These are phyloP conservation scores for Muscina levida DNA, from an alignment of 2,888 invertebrate species.

Conservation along the genomic window DNA sequence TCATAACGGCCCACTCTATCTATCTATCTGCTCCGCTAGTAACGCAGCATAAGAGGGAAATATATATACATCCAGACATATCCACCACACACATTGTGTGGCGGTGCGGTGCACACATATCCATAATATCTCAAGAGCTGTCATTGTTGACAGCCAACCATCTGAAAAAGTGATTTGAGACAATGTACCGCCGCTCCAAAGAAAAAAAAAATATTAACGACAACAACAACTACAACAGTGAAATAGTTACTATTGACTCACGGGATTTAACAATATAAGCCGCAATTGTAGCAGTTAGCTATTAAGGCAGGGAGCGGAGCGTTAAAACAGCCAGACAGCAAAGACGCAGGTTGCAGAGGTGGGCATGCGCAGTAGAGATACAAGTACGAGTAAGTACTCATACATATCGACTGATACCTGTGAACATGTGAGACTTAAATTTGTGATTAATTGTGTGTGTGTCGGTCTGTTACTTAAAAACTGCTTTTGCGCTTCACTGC, in stretches of 20 bases:
- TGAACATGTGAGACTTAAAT: slow-evolving; percentile 9
- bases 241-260: slow-evolving; percentile 43
- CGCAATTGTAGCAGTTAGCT: no score
- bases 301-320: no score
- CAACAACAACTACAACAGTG: slow-evolving; percentile 25
- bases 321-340: no score
- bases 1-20: slow-evolving; percentile 43
- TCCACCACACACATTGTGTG: slow-evolving; percentile 4
- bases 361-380: neutral
- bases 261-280: slow-evolving; percentile 23
- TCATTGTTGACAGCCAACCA: slow-evolving; percentile 54
- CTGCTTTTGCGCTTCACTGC: slow-evolving; percentile 10
- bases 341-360: neutral
- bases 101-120: no score
- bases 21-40: no score
- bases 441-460: slow-evolving; percentile 32
- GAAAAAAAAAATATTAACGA: no score
- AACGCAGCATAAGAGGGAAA: slow-evolving; percentile 29
- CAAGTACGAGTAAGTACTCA: neutral
- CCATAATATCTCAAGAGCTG: slow-evolving; percentile 51
- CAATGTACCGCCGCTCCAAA: no score
- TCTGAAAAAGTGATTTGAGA: slow-evolving; percentile 37
- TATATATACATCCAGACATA: no score
- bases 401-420: no score
- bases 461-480: slow-evolving; percentile 17